Evolutionary conservation across 2,797 vertebrate genomes (phyloP), one percentile per base, ranked within the genome.

Genomic region (Danio jaintianensis): DNA sequence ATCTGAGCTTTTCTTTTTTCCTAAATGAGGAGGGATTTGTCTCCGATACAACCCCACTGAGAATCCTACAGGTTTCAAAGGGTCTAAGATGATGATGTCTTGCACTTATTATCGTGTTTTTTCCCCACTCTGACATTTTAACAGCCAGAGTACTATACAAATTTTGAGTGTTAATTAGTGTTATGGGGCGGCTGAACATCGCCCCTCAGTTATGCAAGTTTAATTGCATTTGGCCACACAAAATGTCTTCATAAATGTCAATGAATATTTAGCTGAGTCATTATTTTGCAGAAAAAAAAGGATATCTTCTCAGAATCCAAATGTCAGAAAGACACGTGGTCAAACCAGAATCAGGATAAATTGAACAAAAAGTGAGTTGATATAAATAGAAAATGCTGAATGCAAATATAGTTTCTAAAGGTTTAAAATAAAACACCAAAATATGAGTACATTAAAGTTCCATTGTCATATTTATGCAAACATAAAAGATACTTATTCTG

Each of bases 91-190:
- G 77, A 71, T 70, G 22, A 79, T 79, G 58, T 62, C n/a, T 61
- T 38, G 56, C 67, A 63, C 47, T 63, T 63, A 78, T 56, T 48
- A 78, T 68, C 18, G 13, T 22, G 20, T 70, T 68, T 68, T 78
- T 56, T 29, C 5, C 18, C 4, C 38, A 83, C 83, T 86, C 81
- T 86, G 86, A 89, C 89, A 82, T 80, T 74, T 90, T 90, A 88
- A 89, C 83, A 75, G 85, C 84, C 84, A 69, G 88, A 89, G 87
- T 82, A 85, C 87, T 84, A 84, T 89, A 87, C 90, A 89, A 85
- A 88, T 87, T 45, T 20, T 68, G 69, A 43, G 18, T n/a, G 59
- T 56, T 75, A 73, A 78, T 79, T 79, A 72, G 78, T 75, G 69
- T 76, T 75, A 64, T 50, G 3, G 50, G 55, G 68, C 53, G 61